A percentile compares a stretch with the other conserved stretches of the same genome.
These are phyloP conservation scores for Brachionus asplanchnoidis DNA, from an alignment of 1,140 invertebrate species.

Conservation along the genomic window DNA sequence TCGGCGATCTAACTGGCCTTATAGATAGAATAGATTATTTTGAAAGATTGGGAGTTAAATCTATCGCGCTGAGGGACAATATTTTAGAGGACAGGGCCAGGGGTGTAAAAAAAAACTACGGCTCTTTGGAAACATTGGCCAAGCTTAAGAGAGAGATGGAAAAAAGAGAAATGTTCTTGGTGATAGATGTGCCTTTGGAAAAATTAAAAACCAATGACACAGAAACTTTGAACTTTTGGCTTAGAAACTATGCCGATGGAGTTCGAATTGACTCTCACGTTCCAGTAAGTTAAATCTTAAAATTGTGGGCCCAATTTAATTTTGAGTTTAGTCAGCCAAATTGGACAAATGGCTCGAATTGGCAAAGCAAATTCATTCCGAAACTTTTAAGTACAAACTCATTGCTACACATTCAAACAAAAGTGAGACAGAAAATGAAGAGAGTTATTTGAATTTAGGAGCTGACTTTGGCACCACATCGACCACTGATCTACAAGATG, in stretches of 20 bases:
- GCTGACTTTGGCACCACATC: background rate
- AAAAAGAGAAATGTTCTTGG: constrained; percentile 13
- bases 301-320: background rate
- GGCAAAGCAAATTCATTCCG: background rate
- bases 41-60: background rate
- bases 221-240: background rate
- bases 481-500: background rate
- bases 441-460: background rate
- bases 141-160: background rate
- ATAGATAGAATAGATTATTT: constrained; percentile 6
- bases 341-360: background rate
- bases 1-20: constrained; percentile 9
- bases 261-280: background rate
- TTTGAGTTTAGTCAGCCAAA: background rate
- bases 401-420: background rate
- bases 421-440: background rate
- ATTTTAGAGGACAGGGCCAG: background rate
- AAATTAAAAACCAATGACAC: background rate
- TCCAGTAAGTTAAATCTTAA: background rate
- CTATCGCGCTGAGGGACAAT: background rate
- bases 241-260: background rate
- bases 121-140: background rate
- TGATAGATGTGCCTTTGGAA: background rate
- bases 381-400: background rate
- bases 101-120: background rate